Conservation (phyloP, 53 echinoderm and acorn worm species). For the Temnopleurus reevesii region DNA sequence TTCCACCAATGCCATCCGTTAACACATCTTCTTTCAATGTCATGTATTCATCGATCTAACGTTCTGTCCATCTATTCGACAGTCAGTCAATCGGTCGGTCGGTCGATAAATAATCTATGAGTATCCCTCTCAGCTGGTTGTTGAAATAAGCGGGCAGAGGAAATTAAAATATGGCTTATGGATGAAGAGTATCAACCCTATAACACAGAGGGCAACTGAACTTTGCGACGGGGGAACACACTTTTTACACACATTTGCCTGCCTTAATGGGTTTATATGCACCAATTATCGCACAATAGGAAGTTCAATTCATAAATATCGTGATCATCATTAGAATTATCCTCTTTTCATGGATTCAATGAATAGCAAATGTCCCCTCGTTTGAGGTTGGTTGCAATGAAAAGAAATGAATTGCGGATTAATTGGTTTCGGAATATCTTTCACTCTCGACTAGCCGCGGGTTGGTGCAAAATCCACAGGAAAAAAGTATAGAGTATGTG, state of each 20-base stretch:
- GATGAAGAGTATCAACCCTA: not conserved
- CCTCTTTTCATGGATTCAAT: constrained; percentile 35
- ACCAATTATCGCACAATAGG: constrained; percentile 31
- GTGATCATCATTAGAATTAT: constrained; percentile 47
- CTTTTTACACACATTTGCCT: constrained; percentile 28
- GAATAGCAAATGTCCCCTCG: constrained; percentile 35
- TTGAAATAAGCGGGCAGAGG: constrained; percentile 22
- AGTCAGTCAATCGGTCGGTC: not conserved
- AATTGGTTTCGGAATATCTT: constrained; percentile 57
- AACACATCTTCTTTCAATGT: not conserved
- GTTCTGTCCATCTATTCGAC: not conserved
- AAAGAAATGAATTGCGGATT: constrained; percentile 59
- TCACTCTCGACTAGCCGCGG: constrained; percentile 41
- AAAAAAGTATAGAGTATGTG: constrained; percentile 51
- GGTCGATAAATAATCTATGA: constrained; percentile 23
- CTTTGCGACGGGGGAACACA: constrained; percentile 40
- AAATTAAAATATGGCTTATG: constrained; percentile 42
- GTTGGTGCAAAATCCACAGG: constrained; percentile 34
- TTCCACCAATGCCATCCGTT: not conserved
- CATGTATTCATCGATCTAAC: not conserved
- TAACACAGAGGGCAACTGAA: constrained; percentile 15
- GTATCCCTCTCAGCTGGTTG: constrained; percentile 6
- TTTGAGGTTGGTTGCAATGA: constrained; percentile 39
- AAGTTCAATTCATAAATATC: constrained; percentile 39
- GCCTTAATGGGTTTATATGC: constrained; percentile 41